phyloP scores from a whole-genome alignment of 2,797 vertebrate genomes.

The Erethizon dorsatum region DNA sequence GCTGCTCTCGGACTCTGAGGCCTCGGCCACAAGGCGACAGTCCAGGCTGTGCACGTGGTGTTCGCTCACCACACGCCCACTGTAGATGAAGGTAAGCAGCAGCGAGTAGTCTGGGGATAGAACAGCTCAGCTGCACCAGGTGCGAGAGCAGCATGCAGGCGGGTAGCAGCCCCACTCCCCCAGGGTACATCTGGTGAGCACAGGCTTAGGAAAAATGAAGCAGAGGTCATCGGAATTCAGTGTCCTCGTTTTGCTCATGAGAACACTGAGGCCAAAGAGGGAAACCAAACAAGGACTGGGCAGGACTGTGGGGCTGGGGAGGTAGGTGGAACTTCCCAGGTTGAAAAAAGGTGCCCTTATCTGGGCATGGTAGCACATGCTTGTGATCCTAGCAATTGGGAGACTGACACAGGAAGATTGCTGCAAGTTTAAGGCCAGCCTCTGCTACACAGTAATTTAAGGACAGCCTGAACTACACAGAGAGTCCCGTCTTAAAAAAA shows the following conservation, averaged over 20 bases:
- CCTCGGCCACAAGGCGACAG: conserved; percentile 84
- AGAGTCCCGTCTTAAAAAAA: neutral
- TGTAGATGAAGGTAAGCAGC: conserved; percentile 90
- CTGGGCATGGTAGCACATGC: neutral
- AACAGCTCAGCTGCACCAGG: neutral
- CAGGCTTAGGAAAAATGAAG: neutral
- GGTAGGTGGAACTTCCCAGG: neutral
- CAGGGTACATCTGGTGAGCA: neutral
- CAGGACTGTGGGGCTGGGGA: neutral
- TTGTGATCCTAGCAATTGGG: neutral
- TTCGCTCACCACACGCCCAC: conserved; percentile 89
- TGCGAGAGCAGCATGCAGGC: neutral
- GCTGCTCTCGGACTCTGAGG: conserved; percentile 60
- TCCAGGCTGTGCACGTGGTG: conserved; percentile 89
- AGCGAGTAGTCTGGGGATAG: conserved; percentile 89
- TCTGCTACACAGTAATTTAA: too few species aligned
- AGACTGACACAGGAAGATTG: neutral
- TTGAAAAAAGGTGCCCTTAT: neutral
- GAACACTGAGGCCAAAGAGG: neutral
- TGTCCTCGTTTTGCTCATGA: neutral
- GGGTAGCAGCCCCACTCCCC: neutral
- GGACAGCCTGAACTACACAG: too few species aligned
- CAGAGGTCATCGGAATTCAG: neutral
- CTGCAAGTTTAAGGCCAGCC: too few species aligned
- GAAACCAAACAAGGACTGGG: neutral